phyloP scores from a whole-genome alignment of 2,888 invertebrate genomes.

The Plagiodera versicolora region DNA sequence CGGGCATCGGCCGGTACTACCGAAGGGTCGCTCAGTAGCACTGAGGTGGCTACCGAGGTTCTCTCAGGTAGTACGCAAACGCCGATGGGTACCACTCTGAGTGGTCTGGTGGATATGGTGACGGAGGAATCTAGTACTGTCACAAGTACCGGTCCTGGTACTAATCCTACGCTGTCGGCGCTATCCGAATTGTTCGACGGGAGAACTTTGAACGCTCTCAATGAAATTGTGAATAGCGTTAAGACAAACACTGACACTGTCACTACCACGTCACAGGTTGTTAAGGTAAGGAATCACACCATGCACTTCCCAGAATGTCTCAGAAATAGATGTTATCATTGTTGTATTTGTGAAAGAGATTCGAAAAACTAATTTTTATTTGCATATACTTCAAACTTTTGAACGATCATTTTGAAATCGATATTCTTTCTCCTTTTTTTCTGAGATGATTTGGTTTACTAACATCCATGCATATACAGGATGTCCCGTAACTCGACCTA shows the following conservation, averaged over 20 bases:
- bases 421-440: no score
- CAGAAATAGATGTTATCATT: not conserved
- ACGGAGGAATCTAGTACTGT: slow-evolving; percentile 31
- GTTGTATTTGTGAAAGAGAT: no score
- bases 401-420: no score
- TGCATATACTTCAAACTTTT: no score
- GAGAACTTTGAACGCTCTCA: slow-evolving; percentile 64
- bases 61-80: slow-evolving; percentile 14
- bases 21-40: slow-evolving; percentile 10
- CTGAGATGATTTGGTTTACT: not conserved
- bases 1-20: not conserved
- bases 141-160: slow-evolving; percentile 21
- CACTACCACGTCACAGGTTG: slow-evolving; percentile 8
- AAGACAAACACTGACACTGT: slow-evolving; percentile 26
- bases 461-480: no score
- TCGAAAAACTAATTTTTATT: no score
- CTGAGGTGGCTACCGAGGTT: not conserved
- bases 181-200: slow-evolving; percentile 62
- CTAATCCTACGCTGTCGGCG: slow-evolving; percentile 61
- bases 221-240: slow-evolving; percentile 58
- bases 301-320: not conserved
- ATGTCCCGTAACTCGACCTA: no score
- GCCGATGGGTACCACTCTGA: slow-evolving; percentile 9
- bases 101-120: slow-evolving; percentile 27
- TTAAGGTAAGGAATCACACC: slow-evolving; percentile 11